Evolutionary conservation across 2,797 vertebrate genomes (phyloP).

Genomic region (Salmo trutta): DNA sequence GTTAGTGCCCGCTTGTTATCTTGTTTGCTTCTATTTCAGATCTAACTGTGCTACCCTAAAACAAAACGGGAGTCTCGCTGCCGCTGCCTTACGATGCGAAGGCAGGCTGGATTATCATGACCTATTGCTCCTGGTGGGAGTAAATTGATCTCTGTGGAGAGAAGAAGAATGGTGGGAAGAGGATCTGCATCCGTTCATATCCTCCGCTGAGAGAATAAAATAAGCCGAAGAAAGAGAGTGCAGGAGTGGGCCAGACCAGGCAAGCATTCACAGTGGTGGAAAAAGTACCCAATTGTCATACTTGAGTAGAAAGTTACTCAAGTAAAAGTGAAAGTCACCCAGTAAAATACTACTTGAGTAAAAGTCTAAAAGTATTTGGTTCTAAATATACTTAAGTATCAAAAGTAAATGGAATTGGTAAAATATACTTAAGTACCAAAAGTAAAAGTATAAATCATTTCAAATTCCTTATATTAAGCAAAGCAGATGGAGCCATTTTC

Average conservation of each 20-base stretch:
- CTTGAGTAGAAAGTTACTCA: background rate
- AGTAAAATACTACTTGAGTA: no score
- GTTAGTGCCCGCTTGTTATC: constrained; percentile 14
- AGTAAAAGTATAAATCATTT: no score
- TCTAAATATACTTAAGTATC: no score
- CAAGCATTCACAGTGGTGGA: background rate
- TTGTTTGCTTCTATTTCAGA: constrained; percentile 27
- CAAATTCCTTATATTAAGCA: no score
- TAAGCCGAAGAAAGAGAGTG: background rate
- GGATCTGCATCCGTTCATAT: constrained; percentile 15
- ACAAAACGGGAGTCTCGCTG: constrained; percentile 36
- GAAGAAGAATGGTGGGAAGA: background rate
- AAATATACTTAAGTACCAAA: no score
- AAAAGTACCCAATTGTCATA: background rate
- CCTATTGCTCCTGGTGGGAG: constrained; percentile 35
- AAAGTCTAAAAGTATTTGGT: no score
- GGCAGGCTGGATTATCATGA: constrained; percentile 30
- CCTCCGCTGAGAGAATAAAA: background rate
- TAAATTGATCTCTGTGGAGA: constrained; percentile 32
- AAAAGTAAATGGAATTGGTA: no score
- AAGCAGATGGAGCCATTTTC: no score
- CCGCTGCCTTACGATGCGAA: constrained; percentile 15
- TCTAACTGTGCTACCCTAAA: constrained; percentile 31
- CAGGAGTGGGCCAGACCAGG: background rate
- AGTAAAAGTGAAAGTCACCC: no score